Evolutionary conservation across 2,113 vertebrate genomes (phyloP), one percentile per base, ranked within the genome.

Genomic region (Hydropotes inermis): DNA sequence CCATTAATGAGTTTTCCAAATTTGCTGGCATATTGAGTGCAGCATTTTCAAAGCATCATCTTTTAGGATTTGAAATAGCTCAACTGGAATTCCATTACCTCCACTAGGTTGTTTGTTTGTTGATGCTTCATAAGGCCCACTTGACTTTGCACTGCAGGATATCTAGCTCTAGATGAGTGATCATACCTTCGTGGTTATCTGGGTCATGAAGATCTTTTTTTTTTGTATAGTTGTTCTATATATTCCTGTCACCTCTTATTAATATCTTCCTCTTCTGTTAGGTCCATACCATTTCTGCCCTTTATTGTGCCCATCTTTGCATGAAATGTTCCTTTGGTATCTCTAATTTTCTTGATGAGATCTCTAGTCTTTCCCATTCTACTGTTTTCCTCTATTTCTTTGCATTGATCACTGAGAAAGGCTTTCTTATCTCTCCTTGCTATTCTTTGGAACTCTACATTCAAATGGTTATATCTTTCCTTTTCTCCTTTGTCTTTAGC

Each of bases 81-180:
- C 64, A 67, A 36, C 64, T 70, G 64, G 64, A 70, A 36, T 36
- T 67, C 19, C n/a, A 70, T 21, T 9, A 21, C 21, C n/a, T 70
- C 64, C 64, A 70, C n/a, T 21, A 70, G 64, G 17, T 70, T 70
- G 17, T 70, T 70, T 70, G 17, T 21, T 36, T 21, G 17, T 36
- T 70, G n/a, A 36, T 21, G n/a, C 19, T 70, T 70, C n/a, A 0
- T 36, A 70, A 70, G 4, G 9, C 19, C 19, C 19, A 36, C 64
- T 70, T 70, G 9, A 70, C 64, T 70, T 36, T 2, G 36, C n/a
- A 36, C 1, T 70, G n/a, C 17, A 6, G n/a, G 64, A 21, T 70
- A 9, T 70, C 64, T 70, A 9, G 9, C 64, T 70, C 19, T 70
- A 6, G 64, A 10, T 23, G 64, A 70, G 19, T 21, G 64, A 36